Conservation (phyloP, 2,888 invertebrate genomes). For the Polydrusus cervinus region DNA sequence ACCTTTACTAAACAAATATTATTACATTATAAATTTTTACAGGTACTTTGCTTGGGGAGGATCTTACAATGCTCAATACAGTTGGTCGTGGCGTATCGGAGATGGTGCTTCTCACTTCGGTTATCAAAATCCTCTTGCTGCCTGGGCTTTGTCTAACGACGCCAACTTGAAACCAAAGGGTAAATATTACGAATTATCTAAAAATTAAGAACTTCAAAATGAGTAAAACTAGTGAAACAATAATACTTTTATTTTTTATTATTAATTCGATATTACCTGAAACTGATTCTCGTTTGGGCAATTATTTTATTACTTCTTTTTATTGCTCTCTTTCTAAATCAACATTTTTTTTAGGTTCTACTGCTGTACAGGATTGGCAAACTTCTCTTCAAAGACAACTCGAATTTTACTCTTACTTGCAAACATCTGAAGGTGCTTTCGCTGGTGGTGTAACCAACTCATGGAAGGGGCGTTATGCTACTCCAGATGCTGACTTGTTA, state of each 20-base stretch:
- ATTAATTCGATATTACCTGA: too few relatives aligned
- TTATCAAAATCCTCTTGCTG: slow-evolving; percentile 60
- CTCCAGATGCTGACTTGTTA: slow-evolving; percentile 55
- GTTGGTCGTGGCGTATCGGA: slow-evolving; percentile 61
- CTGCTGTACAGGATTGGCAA: slow-evolving; percentile 58
- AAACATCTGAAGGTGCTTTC: slow-evolving; percentile 59
- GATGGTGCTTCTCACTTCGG: slow-evolving; percentile 60
- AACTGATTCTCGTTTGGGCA: too few relatives aligned
- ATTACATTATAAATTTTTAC: not conserved
- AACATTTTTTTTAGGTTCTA: slow-evolving; percentile 34
- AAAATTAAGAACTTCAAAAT: too few relatives aligned
- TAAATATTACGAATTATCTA: not conserved
- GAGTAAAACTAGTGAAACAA: too few relatives aligned
- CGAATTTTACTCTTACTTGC: slow-evolving; percentile 59
- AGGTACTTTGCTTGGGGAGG: slow-evolving; percentile 60
- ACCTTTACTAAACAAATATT: too few relatives aligned
- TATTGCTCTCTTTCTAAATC: too few relatives aligned
- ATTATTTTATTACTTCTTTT: too few relatives aligned
- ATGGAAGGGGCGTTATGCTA: slow-evolving; percentile 59
- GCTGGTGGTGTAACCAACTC: slow-evolving; percentile 61
- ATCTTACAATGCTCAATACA: slow-evolving; percentile 55
- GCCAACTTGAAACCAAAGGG: slow-evolving; percentile 57
- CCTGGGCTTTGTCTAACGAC: slow-evolving; percentile 57
- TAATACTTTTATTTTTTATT: too few relatives aligned
- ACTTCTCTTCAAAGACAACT: slow-evolving; percentile 59